phyloP scores from a whole-genome alignment of 35 echinoderm and acorn worm genomes.

The Stichopus chloronotus region DNA sequence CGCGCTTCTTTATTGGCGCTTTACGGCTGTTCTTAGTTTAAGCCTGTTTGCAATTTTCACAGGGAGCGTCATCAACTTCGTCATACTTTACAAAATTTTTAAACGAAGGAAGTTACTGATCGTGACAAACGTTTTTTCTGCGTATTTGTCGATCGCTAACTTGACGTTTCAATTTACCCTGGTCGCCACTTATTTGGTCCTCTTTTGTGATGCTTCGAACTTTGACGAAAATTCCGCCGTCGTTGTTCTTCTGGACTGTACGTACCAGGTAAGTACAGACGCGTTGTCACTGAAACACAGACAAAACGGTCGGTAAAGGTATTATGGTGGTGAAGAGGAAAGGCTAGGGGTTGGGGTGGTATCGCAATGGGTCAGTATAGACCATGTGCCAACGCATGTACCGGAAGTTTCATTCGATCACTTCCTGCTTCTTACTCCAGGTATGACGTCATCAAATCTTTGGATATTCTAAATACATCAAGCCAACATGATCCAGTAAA shows the following conservation, averaged over 20 bases:
- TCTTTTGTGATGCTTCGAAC: neutral
- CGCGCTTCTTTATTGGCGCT: neutral
- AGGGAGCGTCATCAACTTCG: neutral
- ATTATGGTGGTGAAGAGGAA: too few relatives aligned
- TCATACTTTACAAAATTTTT: constrained; percentile 14
- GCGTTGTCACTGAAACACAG: neutral
- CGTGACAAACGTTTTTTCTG: neutral
- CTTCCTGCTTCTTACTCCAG: too few relatives aligned
- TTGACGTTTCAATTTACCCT: neutral
- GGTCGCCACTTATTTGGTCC: neutral
- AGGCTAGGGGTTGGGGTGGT: too few relatives aligned
- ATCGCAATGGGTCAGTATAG: too few relatives aligned
- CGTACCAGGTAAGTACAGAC: constrained; percentile 16
- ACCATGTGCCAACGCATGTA: too few relatives aligned
- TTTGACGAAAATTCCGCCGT: too few relatives aligned
- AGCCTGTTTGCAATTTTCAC: neutral
- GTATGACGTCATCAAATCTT: too few relatives aligned
- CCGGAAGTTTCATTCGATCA: too few relatives aligned
- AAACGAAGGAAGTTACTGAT: neutral
- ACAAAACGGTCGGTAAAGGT: neutral
- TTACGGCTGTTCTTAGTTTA: neutral
- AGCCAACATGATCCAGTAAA: too few relatives aligned
- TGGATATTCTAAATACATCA: too few relatives aligned
- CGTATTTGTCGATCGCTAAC: neutral
- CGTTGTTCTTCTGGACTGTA: neutral